Conservation (phyloP, 1,140 invertebrate genomes). For the Lordiphosa stackelbergi region DNA sequence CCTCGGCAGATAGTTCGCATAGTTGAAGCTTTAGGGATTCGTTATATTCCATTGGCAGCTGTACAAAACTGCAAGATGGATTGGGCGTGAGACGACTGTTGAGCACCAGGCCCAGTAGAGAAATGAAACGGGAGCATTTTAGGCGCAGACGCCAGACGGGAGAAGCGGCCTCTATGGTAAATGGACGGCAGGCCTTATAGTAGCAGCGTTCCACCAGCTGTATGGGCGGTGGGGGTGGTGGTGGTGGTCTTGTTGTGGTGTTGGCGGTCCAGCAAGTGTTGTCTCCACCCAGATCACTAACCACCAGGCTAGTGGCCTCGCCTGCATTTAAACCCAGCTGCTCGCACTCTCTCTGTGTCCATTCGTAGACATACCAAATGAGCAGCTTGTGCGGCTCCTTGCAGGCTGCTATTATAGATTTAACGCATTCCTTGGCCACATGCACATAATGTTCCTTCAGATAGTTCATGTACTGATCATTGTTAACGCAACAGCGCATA, state of each 20-base stretch:
- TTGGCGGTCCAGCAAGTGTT: constrained; percentile 15
- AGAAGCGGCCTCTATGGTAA: constrained; percentile 54
- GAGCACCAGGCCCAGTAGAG: constrained; percentile 56
- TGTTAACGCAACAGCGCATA: constrained; percentile 68
- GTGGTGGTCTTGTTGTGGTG: constrained; percentile 8
- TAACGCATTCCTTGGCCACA: constrained; percentile 72
- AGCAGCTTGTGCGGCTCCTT: constrained; percentile 66
- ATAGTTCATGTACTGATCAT: constrained; percentile 60
- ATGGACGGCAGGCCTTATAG: constrained; percentile 70
- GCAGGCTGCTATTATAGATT: constrained; percentile 64
- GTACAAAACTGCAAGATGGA: constrained; percentile 22
- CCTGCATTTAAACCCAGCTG: constrained; percentile 44
- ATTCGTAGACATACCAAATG: constrained; percentile 71
- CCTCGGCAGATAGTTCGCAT: constrained; percentile 32
- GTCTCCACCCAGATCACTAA: neutral
- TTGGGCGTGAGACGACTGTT: constrained; percentile 66
- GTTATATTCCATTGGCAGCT: constrained; percentile 47
- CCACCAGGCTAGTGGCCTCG: constrained; percentile 25
- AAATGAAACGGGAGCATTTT: constrained; percentile 64
- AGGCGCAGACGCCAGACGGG: constrained; percentile 49
- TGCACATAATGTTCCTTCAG: constrained; percentile 65
- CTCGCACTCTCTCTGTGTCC: constrained; percentile 72
- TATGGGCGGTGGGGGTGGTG: constrained; percentile 18
- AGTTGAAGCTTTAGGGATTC: constrained; percentile 63
- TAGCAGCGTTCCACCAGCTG: constrained; percentile 63